A percentile compares a stretch with the other conserved stretches of the same genome.
Conservation (phyloP, 1,140 invertebrate species). For the Acromyrmex heyeri region DNA sequence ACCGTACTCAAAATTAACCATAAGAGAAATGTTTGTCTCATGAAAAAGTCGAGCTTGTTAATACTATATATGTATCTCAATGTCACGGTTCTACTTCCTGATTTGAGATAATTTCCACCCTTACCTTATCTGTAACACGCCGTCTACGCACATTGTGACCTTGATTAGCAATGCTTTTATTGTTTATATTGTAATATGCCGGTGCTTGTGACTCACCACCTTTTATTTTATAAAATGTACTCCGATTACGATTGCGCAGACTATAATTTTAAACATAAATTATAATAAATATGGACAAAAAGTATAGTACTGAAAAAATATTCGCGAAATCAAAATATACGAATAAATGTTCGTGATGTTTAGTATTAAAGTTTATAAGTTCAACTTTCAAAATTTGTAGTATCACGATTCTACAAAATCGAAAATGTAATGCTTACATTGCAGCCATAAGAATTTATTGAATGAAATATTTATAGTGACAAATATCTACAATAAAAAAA, state of each 20-base stretch:
- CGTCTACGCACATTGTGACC: not conserved
- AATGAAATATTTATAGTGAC: not conserved
- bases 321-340: not conserved
- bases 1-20: not conserved
- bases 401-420: not conserved
- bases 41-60: not conserved
- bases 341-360: not conserved
- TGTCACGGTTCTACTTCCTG: not conserved
- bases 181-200: not conserved
- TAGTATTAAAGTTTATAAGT: not conserved
- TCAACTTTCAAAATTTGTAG: not conserved
- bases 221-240: not conserved
- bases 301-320: not conserved
- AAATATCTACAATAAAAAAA: not conserved
- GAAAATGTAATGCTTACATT: not conserved
- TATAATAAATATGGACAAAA: not conserved
- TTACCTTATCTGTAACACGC: slow-evolving; percentile 40
- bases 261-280: not conserved
- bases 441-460: not conserved
- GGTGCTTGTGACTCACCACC: not conserved
- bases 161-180: slow-evolving; percentile 18
- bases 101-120: slow-evolving; percentile 41
- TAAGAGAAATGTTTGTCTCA: not conserved
- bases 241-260: not conserved
- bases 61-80: not conserved